A percentile compares a stretch with the other conserved stretches of the same genome.
Conservation (phyloP, 2,888 invertebrate species). For the Merodon equestris region DNA sequence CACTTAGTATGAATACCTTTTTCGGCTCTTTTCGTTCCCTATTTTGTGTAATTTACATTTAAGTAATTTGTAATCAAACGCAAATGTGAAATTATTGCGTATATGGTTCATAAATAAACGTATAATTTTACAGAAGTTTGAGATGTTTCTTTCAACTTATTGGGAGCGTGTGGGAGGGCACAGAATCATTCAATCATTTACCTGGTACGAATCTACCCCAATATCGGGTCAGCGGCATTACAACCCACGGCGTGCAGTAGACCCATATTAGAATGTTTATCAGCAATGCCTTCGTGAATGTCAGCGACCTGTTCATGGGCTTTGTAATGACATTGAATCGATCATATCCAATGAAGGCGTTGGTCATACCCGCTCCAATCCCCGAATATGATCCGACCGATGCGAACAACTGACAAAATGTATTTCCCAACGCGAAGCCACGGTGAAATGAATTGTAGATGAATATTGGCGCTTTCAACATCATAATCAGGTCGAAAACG, state of each 20-base stretch:
- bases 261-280: constrained; percentile 87
- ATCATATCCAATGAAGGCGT: constrained; percentile 91
- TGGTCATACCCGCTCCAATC: constrained; percentile 89
- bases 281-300: constrained; percentile 86
- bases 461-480: constrained; percentile 91
- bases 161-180: too few relatives aligned
- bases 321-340: constrained; percentile 87
- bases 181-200: constrained; percentile 56
- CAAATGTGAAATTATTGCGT: constrained; percentile 52
- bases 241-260: constrained; percentile 88
- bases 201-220: constrained; percentile 92
- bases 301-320: constrained; percentile 89
- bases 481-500: constrained; percentile 90
- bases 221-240: constrained; percentile 87
- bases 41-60: constrained; percentile 53
- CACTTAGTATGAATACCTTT: not conserved
- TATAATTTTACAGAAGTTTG: constrained; percentile 60
- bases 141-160: too few relatives aligned
- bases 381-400: constrained; percentile 88
- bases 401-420: constrained; percentile 88
- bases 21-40: not conserved
- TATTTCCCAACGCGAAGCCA: constrained; percentile 86
- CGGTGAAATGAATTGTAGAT: constrained; percentile 90
- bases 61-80: constrained; percentile 59
- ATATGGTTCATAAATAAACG: constrained; percentile 63